Conservation (phyloP, 2,113 vertebrate species). For the Aix galericulata region DNA sequence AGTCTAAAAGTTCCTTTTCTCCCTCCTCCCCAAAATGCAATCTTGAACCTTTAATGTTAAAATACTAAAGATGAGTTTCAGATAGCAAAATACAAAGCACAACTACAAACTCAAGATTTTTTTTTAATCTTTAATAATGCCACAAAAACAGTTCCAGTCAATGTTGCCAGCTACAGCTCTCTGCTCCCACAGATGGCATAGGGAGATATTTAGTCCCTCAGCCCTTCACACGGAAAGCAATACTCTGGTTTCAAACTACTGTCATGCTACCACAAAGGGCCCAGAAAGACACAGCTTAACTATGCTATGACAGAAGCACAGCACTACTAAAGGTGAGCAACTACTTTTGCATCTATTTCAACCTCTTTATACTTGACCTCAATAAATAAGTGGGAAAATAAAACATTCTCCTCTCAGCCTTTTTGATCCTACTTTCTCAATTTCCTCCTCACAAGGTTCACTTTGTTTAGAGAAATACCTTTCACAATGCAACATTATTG, state of each 20-base stretch:
- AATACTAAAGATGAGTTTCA: not conserved
- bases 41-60: not conserved
- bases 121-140: not conserved
- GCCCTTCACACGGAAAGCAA: not conserved
- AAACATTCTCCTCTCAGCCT: not conserved
- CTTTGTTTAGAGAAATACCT: not conserved
- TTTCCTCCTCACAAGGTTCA: not conserved
- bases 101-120: not conserved
- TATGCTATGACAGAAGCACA: fast-evolving
- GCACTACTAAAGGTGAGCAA: not conserved
- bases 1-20: not conserved
- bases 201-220: not conserved
- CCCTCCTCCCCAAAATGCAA: not conserved
- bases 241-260: not conserved
- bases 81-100: not conserved
- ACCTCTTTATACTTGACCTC: not conserved
- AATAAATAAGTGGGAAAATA: not conserved
- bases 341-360: not conserved
- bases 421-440: not conserved
- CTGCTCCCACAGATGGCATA: not conserved
- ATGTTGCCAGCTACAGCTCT: not conserved
- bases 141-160: not conserved
- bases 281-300: not conserved
- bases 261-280: not conserved
- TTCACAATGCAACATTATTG: not conserved